phyloP scores from a whole-genome alignment of 2,113 vertebrate species.

The Gadus chalcogrammus region DNA sequence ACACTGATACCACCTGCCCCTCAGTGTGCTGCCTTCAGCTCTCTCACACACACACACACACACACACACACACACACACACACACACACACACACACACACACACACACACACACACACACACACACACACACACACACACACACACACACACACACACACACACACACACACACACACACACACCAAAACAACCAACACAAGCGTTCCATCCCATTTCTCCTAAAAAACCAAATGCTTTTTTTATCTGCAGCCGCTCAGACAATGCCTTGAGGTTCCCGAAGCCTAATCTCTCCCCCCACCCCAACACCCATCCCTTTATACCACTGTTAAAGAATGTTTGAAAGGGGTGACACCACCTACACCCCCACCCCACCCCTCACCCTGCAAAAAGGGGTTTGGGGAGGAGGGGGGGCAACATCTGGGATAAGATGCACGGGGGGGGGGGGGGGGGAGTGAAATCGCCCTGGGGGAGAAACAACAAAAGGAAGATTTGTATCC shows the following conservation, averaged over 20 bases:
- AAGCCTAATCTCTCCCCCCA: slow-evolving; percentile 83
- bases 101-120: slow-evolving; percentile 8
- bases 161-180: too few relatives aligned
- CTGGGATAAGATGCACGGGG: slow-evolving; percentile 39
- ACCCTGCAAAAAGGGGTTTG: slow-evolving; percentile 1
- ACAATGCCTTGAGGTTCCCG: slow-evolving; percentile 91
- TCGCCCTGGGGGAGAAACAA: neutral
- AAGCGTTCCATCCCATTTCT: slow-evolving; percentile 28
- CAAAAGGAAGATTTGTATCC: slow-evolving; percentile 1
- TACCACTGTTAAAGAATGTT: slow-evolving; percentile 91
- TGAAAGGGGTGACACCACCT: slow-evolving; percentile 83
- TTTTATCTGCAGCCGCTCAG: slow-evolving; percentile 91
- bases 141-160: slow-evolving; percentile 19
- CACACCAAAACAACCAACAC: slow-evolving; percentile 29
- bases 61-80: too few relatives aligned
- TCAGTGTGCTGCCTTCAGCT: too few relatives aligned
- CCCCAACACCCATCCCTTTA: slow-evolving; percentile 71
- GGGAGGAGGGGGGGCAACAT: slow-evolving; percentile 66
- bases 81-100: too few relatives aligned
- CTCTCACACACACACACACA: too few relatives aligned
- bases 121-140: slow-evolving; percentile 15
- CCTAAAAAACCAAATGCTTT: slow-evolving; percentile 52
- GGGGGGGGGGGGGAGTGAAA: neutral
- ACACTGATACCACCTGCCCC: too few relatives aligned
- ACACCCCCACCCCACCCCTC: slow-evolving; percentile 33